Base-by-base conservation (phyloP, 2,888 invertebrate genomes). In the Synergus laeviventris region DNA sequence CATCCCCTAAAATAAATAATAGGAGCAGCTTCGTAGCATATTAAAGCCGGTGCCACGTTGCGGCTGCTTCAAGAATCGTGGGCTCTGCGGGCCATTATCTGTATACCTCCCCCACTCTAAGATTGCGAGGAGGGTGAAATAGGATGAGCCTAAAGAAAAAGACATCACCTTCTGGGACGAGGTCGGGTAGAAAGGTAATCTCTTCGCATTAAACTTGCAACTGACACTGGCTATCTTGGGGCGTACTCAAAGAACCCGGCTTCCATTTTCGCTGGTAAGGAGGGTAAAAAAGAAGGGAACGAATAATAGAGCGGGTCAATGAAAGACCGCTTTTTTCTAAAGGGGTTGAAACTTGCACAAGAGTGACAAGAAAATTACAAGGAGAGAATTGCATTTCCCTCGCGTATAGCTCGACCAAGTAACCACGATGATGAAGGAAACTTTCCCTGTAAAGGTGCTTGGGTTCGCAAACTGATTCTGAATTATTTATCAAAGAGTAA, bases 191-290 rank as follows among this genome's bases (percentile, higher is more conserved):
- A 18, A 59, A 56, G 73, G 73, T 73, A 73, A 73, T 73, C 39
- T 73, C 59, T 73, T 56, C 54, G 73, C 73, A 73, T 73, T 73
- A 73, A 73, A 73, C 54, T 73, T 73, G 73, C 73, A 73, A 56
- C 56, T 38, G 73, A 73, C 73, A 73, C 64, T 39, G 24, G 42
- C 64, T 64, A 64, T 42, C 64, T 64, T 64, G 64, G 39, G 42
- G 64, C 39, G 21, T 14, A 64, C 14, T 64, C 42, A 42, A 42
- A 64, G 64, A 39, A 39, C 14, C 42, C 21, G 39, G 64, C 42
- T 64, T 64, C 21, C 64, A 64, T 64, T 64, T 64, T 64, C 64
- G 64, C 42, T 64, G 42, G 64, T 64, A 42, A 42, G 21, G 5
- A 64, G 64, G 21, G 64, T 64, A 38, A 64, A 64, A 64, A 64